A percentile compares a stretch with the other conserved stretches of the same genome.
Conservation (phyloP, 1,140 invertebrate genomes). For the Ips nitidus region DNA sequence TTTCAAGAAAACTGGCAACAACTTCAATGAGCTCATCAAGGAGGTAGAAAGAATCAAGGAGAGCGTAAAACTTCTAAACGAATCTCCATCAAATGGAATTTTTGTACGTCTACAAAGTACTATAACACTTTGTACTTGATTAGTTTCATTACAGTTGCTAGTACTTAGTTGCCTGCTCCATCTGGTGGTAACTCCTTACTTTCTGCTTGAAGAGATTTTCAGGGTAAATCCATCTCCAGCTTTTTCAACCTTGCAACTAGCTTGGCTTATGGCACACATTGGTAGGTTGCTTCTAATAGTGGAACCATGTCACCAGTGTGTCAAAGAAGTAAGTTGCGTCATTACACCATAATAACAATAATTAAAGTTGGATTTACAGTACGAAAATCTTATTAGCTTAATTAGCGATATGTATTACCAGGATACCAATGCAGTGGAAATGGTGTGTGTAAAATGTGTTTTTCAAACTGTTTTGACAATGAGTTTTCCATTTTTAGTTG, state of each 20-base stretch:
- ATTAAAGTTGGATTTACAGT: neutral
- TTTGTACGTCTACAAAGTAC: neutral
- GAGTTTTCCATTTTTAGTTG: neutral
- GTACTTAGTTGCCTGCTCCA: conserved; percentile 68
- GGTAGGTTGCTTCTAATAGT: neutral
- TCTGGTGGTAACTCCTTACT: conserved; percentile 71
- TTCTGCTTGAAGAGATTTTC: conserved; percentile 65
- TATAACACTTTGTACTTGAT: no score
- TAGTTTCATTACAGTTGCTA: conserved; percentile 49
- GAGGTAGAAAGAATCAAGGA: neutral
- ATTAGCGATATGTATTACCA: neutral
- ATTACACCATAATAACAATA: neutral
- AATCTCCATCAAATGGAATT: neutral
- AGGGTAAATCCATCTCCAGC: conserved; percentile 48
- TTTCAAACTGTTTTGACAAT: neutral
- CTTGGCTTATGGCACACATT: neutral
- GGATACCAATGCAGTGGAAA: neutral
- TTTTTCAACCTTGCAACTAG: conserved; percentile 31
- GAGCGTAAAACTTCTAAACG: neutral
- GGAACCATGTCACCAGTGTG: neutral
- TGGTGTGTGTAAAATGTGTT: neutral
- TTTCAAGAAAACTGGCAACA: neutral
- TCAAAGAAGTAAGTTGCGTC: neutral
- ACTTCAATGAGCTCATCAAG: neutral
- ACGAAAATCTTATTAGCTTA: neutral